Base-by-base conservation (phyloP, 2,797 vertebrate species). In the Chelmon rostratus region DNA sequence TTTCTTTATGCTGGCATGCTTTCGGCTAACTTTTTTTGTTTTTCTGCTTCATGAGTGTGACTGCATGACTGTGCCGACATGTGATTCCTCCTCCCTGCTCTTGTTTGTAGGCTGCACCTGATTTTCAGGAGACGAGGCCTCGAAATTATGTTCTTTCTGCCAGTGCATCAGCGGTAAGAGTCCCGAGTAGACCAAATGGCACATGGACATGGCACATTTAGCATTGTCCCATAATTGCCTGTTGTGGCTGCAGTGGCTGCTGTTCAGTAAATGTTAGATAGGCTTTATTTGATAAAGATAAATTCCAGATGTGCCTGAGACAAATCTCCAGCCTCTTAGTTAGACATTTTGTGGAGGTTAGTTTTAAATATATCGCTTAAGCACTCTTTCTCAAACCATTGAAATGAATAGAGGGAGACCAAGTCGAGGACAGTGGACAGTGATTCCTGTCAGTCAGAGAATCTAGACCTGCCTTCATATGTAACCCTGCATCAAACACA, bases 91-190 rank as follows among this genome's bases (percentile, higher is more conserved):
- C 76, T 54, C 65, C 81, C 73, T 65, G 58, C 78, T 87, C 54
- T 62, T 81, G 79, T 91, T 75, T 87, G 38, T 83, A 98, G 98
- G 96, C 97, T 92, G 96, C 96, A 90, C 97, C 98, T 88, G 97
- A 99, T 95, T 98, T 99, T 96, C 97, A 98, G 95, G 97, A 99
- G 96, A 98, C 97, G 90, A 96, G 98, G 93, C 97, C 98, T 73
- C 96, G 98, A 95, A 99, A 99, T 96, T 99, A 98, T 94, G 94
- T 99, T 92, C 97, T 99, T 86, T 99, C 98, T 79, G 98, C 98
- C 95, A 99, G 98, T 88, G 98, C 98, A 76, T 98, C 98, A 80
- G 97, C 98, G 96, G 98, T 99, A 97, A 99, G 98, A 74, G 52
- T 58, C 67, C 28, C n/a, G 3, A 46, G 49, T 33, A 21, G 12